These are phyloP conservation scores for Cosmia pyralina DNA, from an alignment of 2,888 invertebrate genomes.

Conservation along the genomic window DNA sequence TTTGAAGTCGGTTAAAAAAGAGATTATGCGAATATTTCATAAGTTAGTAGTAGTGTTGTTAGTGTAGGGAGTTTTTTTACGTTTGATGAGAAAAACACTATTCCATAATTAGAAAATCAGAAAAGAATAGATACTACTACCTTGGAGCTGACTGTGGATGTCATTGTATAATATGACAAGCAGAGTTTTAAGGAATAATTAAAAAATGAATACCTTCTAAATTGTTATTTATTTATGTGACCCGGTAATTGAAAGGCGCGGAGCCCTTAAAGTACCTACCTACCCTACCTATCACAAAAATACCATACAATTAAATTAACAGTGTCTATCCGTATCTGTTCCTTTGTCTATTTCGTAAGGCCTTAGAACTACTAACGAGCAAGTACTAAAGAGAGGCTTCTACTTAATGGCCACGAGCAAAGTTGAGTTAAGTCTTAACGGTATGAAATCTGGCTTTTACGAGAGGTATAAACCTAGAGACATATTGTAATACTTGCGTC, in stretches of 20 bases:
- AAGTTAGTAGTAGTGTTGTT: too few species aligned
- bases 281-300: background rate
- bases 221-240: too few species aligned
- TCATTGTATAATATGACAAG: too few species aligned
- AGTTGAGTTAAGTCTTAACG: constrained; percentile 21
- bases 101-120: too few species aligned
- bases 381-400: constrained; percentile 7
- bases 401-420: constrained; percentile 20
- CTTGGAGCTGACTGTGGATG: too few species aligned
- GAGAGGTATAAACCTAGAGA: constrained; percentile 19
- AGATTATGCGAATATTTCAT: background rate
- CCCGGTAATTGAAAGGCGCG: too few species aligned
- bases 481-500: background rate
- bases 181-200: too few species aligned
- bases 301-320: background rate
- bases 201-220: too few species aligned
- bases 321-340: background rate
- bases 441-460: constrained; percentile 25
- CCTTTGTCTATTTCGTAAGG: constrained; percentile 3
- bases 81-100: too few species aligned
- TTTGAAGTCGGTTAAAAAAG: too few species aligned
- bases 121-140: too few species aligned
- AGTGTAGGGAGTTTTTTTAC: too few species aligned
- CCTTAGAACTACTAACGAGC: constrained; percentile 6
- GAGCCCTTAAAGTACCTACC: background rate